Percentiles rank a stretch among this genome's conserved stretches.
Conservation (phyloP, 1,140 invertebrate species). For the Bombus terrestris region DNA sequence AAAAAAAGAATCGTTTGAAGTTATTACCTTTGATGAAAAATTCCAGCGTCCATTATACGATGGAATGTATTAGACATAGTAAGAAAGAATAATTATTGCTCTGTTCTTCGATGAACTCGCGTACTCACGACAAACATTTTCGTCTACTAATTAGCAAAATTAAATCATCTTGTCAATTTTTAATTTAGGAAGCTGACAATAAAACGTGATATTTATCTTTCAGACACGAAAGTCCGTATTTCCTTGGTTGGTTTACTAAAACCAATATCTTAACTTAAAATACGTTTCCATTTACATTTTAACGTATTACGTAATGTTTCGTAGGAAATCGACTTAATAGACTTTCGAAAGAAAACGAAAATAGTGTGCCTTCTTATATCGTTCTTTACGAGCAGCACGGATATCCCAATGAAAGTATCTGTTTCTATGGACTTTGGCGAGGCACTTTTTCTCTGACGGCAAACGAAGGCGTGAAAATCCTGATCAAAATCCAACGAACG, state of each 20-base stretch:
- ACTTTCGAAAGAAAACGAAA: neutral
- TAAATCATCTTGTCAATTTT: neutral
- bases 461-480: neutral
- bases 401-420: neutral
- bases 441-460: no score
- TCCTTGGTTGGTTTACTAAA: neutral
- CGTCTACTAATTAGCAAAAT: slow-evolving; percentile 8
- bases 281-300: neutral
- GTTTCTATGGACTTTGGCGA: neutral
- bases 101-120: neutral
- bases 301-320: neutral
- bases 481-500: no score
- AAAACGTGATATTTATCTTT: neutral
- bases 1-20: neutral
- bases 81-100: slow-evolving; percentile 8
- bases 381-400: neutral
- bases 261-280: neutral
- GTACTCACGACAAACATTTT: neutral
- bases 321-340: neutral
- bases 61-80: neutral
- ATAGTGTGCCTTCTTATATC: neutral
- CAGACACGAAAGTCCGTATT: neutral
- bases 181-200: neutral
- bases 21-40: slow-evolving; percentile 26
- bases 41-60: slow-evolving; percentile 25